Evolutionary conservation across 2,113 vertebrate genomes (phyloP).

Genomic region (Dinomys branickii): DNA sequence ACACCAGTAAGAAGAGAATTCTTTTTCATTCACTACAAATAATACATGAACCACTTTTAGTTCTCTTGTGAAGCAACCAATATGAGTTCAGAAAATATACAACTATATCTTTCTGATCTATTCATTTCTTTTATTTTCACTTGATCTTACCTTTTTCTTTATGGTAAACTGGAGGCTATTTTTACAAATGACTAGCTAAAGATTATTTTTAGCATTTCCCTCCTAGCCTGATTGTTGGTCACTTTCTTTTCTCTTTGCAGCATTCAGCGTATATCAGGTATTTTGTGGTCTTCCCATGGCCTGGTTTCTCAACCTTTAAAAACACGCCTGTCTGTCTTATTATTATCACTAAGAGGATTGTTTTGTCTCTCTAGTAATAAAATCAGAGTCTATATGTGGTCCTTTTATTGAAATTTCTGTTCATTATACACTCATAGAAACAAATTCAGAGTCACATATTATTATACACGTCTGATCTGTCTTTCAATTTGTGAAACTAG

Average conservation of each 20-base stretch:
- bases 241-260: background rate
- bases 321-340: rapidly evolving
- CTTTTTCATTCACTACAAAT: constrained; percentile 2
- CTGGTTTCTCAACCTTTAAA: rapidly evolving
- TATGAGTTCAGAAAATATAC: background rate
- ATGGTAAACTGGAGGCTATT: background rate
- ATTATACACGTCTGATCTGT: background rate
- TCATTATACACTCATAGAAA: background rate
- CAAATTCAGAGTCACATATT: background rate
- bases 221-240: too few relatives aligned
- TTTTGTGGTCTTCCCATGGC: rapidly evolving
- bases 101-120: background rate
- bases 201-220: background rate
- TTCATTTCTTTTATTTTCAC: background rate
- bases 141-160: background rate
- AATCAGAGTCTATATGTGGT: background rate
- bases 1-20: background rate
- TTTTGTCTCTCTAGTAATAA: background rate
- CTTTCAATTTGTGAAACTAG: background rate
- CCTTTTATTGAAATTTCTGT: background rate
- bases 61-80: background rate
- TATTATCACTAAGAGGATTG: background rate
- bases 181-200: background rate
- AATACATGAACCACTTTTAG: background rate
- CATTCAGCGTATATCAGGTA: background rate